Base-by-base conservation (phyloP, 2,113 vertebrate genomes). In the Pyxicephalus adspersus region DNA sequence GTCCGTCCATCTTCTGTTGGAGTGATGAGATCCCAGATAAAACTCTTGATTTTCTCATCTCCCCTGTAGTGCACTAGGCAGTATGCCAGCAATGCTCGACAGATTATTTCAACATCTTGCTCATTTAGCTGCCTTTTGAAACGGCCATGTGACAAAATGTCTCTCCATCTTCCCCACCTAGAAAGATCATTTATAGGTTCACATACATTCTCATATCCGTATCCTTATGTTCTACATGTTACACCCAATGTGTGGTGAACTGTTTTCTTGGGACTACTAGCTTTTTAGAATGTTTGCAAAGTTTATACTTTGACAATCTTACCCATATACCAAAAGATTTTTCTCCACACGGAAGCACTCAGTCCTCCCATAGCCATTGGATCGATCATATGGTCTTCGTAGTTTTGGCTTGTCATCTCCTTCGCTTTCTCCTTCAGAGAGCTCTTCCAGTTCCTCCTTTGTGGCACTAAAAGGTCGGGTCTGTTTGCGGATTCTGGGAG, bases 1-100 rank as follows among this genome's bases (percentile, higher is more conserved):
- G 97, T 97, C 38, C 91, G 95, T 5, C 98, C 98, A 22, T 99
- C 95, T 82, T 98, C 97, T 6, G 94, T 94, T 8, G 98, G 98
- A 13, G 97, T 97, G 64, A 99, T 99, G 65, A 99, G 94, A 87
- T 99, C 98, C 98, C 98, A 99, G 90, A 99, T 98, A 88, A 99
- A 99, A 87, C 97, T 94, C 90, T 99, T 99, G 81, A 99, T 99
- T 89, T 98, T 98, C 90, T 99, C 98, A 84, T 99, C 98, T 57
- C 98, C 98, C 76, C 97, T 92, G 86, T 99, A 99, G 89, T 99
- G 98, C 83, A 98, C 91, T 15, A 99, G 92, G 81, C 98, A 99
- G 86, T 99, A 99, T 18, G 96, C 90, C 79, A 99, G 89, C 0
- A 99, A 92, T 0, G 97, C 96, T 72, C 98, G 87, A 87, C 98